Conservation (phyloP, 2,113 vertebrate species). For the Crypturellus undulatus region DNA sequence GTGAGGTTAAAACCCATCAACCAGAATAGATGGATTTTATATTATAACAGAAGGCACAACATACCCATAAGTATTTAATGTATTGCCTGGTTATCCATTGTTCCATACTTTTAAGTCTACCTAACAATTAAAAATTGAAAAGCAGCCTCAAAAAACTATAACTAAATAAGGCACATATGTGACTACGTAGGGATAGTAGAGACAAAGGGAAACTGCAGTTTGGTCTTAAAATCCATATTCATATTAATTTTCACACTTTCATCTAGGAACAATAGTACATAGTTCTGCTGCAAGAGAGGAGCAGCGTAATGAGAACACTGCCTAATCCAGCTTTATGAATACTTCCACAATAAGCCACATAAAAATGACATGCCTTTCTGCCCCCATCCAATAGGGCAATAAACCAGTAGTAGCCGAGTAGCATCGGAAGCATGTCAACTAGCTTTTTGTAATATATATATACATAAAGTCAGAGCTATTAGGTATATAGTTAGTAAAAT, state of each 20-base stretch:
- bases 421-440: conserved; percentile 44
- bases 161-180: conserved; percentile 47
- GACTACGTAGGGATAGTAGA: not conserved
- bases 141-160: conserved; percentile 64
- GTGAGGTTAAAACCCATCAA: conserved; percentile 99
- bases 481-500: not conserved
- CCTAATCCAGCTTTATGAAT: conserved; percentile 52
- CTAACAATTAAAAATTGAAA: conserved; percentile 79
- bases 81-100: conserved; percentile 83
- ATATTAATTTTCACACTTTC: conserved; percentile 69
- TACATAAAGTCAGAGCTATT: conserved; percentile 12
- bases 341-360: conserved; percentile 39
- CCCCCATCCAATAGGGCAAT: conserved; percentile 48
- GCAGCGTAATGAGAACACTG: conserved; percentile 11
- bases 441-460: conserved; percentile 17
- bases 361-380: conserved; percentile 32
- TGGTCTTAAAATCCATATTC: conserved; percentile 68
- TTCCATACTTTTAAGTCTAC: conserved; percentile 77
- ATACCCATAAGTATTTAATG: conserved; percentile 86
- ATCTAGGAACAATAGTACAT: conserved; percentile 28
- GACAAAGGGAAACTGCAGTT: conserved; percentile 29
- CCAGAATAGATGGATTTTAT: conserved; percentile 90
- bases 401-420: conserved; percentile 43
- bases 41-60: conserved; percentile 89
- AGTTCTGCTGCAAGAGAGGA: conserved; percentile 28